Base-by-base conservation (phyloP, 2,113 vertebrate species). In the Ploceus nigricollis region DNA sequence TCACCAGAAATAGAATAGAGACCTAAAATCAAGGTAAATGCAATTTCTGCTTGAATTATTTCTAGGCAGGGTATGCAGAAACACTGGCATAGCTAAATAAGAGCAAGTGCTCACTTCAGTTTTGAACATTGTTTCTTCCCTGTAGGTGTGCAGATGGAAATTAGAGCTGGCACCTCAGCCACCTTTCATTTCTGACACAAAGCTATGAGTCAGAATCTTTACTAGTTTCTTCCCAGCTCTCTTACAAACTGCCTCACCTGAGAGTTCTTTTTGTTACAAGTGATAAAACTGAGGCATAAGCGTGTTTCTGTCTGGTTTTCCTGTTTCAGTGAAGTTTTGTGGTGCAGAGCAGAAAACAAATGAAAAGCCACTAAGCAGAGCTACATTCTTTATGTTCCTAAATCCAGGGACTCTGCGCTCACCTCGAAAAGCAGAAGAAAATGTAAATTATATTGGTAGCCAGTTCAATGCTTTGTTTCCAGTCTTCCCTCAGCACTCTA, bases 341-440 rank as follows among this genome's bases (percentile, higher is more conserved):
- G 94, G 25, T 0, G 1, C 24, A 88, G 11, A 15, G 25, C 22
- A 66, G 24, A 42, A 73, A 80, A 60, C 6, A 79, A 84, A 75
- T 3, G 1, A 70, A 76, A 73, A 58, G n/a, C 19, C 54, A 47
- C 11, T 40, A 73, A 80, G 30, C 45, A 70, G 33, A 78, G 28
- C 23, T 13, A 54, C 53, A 24, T 33, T 82, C 28, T 25, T 48
- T n/a, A 56, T 22, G 25, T 47, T 37, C 45, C 48, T 39, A 50
- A 60, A 72, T 28, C n/a, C 10, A 68, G 53, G 47, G 40, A 80
- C 51, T 61, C 58, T 15, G 57, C 10, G 94, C 96, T 97, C 97
- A 99, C 99, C 99, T 99, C 40, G 99, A 99, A 97, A 99, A 99
- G 96, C 99, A 99, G 96, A 99, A 99, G 95, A 99, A 99, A 94